A percentile compares a stretch with the other conserved stretches of the same genome.
Conservation (phyloP, 2,113 vertebrate genomes). For the Platysteira castanea region DNA sequence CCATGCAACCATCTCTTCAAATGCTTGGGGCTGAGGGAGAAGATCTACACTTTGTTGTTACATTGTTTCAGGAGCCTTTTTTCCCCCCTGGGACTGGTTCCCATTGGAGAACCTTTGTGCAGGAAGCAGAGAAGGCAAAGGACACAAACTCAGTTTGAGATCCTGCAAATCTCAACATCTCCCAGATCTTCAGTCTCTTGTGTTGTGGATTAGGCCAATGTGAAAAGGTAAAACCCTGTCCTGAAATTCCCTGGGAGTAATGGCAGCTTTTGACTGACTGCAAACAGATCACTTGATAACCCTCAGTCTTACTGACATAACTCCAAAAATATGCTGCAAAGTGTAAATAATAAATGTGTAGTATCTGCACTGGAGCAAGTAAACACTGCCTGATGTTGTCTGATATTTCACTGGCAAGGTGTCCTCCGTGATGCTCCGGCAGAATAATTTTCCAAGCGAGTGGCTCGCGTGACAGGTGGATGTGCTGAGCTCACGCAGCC, state of each 20-base stretch:
- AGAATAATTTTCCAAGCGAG: slow-evolving; percentile 64
- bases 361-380: slow-evolving; percentile 59
- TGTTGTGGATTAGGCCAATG: background rate
- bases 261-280: slow-evolving; percentile 7
- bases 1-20: background rate
- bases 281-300: slow-evolving; percentile 52
- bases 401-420: slow-evolving; percentile 62
- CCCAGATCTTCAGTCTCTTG: background rate
- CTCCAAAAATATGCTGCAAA: slow-evolving; percentile 34
- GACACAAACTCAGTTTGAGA: background rate
- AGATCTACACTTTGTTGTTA: background rate
- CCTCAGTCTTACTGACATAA: slow-evolving; percentile 47
- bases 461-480: slow-evolving; percentile 51
- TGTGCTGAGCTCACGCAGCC: slow-evolving; percentile 25
- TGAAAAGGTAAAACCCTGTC: background rate
- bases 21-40: background rate
- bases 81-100: background rate
- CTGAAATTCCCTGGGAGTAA: background rate
- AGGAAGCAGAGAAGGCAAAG: background rate
- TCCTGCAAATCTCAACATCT: background rate
- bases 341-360: slow-evolving; percentile 61
- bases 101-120: background rate
- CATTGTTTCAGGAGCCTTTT: background rate
- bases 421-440: slow-evolving; percentile 52
- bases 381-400: slow-evolving; percentile 57